Evolutionary conservation across 2,797 vertebrate genomes (phyloP).

Genomic region (Sus cebifrons): DNA sequence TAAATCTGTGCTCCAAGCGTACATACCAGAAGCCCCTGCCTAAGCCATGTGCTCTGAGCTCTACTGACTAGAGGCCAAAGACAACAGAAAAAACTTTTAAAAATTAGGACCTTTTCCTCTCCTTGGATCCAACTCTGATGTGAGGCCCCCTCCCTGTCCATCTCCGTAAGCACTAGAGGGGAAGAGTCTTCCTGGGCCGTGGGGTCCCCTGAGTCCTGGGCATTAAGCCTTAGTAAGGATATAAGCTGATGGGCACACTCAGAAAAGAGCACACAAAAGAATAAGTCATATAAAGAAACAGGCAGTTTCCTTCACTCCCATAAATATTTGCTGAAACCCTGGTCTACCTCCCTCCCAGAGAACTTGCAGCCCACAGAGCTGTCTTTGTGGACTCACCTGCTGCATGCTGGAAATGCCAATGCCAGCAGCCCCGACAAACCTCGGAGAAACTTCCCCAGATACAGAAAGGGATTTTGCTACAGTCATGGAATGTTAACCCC

Average conservation of each 20-base stretch:
- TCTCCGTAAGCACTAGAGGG: background rate
- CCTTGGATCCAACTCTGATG: background rate
- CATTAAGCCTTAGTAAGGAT: background rate
- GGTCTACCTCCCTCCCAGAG: background rate
- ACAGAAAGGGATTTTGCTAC: background rate
- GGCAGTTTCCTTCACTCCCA: background rate
- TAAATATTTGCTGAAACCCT: background rate
- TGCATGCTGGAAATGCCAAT: background rate
- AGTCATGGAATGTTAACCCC: background rate
- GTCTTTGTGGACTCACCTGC: background rate
- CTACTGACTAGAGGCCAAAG: background rate
- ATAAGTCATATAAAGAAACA: background rate
- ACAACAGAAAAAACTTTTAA: background rate
- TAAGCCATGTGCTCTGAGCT: background rate
- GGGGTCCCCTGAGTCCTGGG: background rate
- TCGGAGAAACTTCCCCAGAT: background rate
- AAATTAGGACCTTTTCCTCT: background rate
- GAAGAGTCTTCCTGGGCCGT: background rate
- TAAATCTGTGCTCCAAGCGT: background rate
- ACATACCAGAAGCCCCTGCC: background rate
- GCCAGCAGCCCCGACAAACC: background rate
- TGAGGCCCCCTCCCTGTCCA: background rate
- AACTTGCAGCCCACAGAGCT: background rate
- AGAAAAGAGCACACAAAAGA: background rate
- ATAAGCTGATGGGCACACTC: background rate